These are phyloP conservation scores for Ophraella communa DNA, from an alignment of 2,888 invertebrate species.

Conservation along the genomic window DNA sequence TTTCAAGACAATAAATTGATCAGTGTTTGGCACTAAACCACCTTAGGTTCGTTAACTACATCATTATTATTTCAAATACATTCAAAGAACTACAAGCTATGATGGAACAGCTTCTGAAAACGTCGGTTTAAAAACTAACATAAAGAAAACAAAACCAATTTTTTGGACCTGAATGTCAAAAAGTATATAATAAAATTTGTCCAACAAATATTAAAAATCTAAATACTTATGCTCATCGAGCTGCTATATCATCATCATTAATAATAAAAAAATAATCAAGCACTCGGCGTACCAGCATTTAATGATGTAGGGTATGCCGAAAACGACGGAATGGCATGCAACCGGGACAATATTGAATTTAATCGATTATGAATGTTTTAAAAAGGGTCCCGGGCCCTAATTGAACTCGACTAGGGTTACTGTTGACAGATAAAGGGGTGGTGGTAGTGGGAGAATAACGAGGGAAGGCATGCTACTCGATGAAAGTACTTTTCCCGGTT, in stretches of 20 bases:
- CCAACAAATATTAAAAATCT: no score
- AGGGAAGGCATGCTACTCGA: background rate
- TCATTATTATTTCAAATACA: no score
- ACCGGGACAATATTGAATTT: constrained; percentile 30
- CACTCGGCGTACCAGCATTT: constrained; percentile 14
- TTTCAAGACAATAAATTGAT: no score
- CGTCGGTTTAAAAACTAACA: no score
- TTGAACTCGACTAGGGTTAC: constrained; percentile 28
- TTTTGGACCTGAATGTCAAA: no score
- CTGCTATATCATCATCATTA: background rate
- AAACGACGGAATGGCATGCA: constrained; percentile 11
- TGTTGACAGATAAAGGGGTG: constrained; percentile 17
- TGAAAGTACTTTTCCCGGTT: background rate
- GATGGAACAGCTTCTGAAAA: no score
- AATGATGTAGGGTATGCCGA: constrained; percentile 16
- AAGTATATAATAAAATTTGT: background rate
- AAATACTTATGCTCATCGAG: background rate
- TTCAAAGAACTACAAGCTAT: no score
- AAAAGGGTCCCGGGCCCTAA: constrained; percentile 28
- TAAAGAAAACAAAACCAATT: no score
- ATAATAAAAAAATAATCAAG: constrained; percentile 25
- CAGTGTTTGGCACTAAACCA: no score
- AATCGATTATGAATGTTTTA: constrained; percentile 29
- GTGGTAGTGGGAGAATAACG: background rate
- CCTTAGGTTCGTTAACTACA: no score